A percentile compares a stretch with the other conserved stretches of the same genome.
These are phyloP conservation scores for Albula glossodonta DNA, from an alignment of 2,113 vertebrate genomes.

Conservation along the genomic window DNA sequence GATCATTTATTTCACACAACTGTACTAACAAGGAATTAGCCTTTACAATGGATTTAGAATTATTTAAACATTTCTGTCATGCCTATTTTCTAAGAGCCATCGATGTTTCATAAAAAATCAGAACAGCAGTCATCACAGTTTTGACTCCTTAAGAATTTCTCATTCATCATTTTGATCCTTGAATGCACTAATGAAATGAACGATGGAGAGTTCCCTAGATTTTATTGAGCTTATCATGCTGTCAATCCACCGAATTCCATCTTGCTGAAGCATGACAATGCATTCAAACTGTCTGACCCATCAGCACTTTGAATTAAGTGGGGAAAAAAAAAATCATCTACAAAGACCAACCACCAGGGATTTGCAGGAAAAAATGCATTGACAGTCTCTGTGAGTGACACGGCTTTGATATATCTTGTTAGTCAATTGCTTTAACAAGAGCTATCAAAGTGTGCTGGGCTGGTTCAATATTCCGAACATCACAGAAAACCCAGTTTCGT, in stretches of 20 bases:
- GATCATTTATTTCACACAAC: background rate
- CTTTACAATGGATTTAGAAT: background rate
- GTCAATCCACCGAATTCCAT: background rate
- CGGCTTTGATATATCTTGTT: conserved; percentile 13
- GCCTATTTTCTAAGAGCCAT: background rate
- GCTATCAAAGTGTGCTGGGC: background rate
- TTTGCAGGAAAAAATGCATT: background rate
- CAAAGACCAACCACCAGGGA: background rate
- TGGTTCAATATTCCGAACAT: background rate
- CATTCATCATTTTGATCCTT: background rate
- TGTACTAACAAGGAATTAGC: background rate
- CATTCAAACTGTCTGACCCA: conserved; percentile 5
- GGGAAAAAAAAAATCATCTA: conserved; percentile 5
- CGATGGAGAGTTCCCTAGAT: background rate
- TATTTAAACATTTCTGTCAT: background rate
- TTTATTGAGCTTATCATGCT: background rate
- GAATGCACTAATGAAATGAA: background rate
- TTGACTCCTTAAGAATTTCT: background rate
- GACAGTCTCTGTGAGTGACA: background rate
- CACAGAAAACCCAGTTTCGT: background rate
- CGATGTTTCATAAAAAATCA: background rate
- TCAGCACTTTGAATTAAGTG: background rate
- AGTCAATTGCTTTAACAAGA: conserved; percentile 1
- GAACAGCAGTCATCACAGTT: background rate
- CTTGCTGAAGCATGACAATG: background rate